A percentile compares a stretch with the other conserved stretches of the same genome.
Evolutionary conservation across 1,140 invertebrate species (phyloP).

Genomic region (Chelonus insularis): DNA sequence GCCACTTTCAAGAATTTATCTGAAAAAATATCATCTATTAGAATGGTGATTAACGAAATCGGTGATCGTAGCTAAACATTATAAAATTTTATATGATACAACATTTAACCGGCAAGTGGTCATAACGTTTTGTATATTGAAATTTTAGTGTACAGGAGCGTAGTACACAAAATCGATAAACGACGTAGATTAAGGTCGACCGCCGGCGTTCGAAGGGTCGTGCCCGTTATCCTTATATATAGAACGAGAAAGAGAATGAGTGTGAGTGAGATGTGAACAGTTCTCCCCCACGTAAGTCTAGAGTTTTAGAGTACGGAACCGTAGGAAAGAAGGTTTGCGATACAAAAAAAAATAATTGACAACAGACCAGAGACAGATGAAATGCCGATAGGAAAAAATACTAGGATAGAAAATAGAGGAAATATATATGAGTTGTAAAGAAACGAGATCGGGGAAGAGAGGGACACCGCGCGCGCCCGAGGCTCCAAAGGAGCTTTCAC

Average conservation of each 20-base stretch:
- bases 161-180: conserved; percentile 20
- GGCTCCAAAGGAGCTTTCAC: conserved; percentile 32
- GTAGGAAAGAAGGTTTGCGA: no score
- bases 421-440: neutral
- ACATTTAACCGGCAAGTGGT: no score
- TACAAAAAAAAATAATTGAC: neutral
- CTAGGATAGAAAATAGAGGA: neutral
- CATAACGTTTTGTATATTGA: neutral
- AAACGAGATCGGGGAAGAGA: conserved; percentile 22
- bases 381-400: neutral
- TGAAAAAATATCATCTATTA: neutral
- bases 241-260: no score
- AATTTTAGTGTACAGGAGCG: neutral
- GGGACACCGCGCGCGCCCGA: conserved; percentile 28
- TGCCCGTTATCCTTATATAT: neutral
- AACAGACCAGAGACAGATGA: neutral
- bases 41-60: neutral
- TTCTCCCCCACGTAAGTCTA: no score
- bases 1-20: neutral
- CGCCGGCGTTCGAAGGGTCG: conserved; percentile 8
- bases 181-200: conserved; percentile 14
- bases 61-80: neutral
- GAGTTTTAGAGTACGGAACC: no score
- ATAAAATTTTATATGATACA: no score
- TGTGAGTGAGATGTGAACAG: no score